Base-by-base conservation (phyloP, 2,888 invertebrate species). In the Metellina segmentata region DNA sequence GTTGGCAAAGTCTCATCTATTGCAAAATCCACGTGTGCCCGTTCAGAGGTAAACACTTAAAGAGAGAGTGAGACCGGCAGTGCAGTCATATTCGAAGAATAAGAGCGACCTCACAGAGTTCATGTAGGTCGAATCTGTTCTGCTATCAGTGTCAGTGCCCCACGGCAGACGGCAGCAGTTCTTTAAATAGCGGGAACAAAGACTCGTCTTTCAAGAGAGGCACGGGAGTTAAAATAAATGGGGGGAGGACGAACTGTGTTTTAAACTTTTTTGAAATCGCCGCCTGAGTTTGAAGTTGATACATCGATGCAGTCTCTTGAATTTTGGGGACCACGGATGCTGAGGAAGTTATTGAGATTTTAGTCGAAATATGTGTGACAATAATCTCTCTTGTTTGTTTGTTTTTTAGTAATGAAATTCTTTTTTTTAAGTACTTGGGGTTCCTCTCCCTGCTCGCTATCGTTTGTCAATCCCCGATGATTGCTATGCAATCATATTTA, bases 141-240 rank as follows among this genome's bases (percentile, higher is more conserved):
- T 19, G 49, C 52, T 87, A 87, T 79, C 78, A 82, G 81, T 82
- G 89, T 89, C 89, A 82, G 89, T 82, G 89, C 89, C 82, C 89
- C 81, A 71, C 49, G 34, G 77, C 86, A 69, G 78, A 82, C 51
- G 69, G 19, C 74, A 34, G 70, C 77, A 48, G 34, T 77, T 89
- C 89, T 81, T 75, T 82, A 83, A 89, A 89, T 82, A 89, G 72
- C 20, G 0, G 79, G 79, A 79, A 79, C 86, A 87, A 87, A 79
- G 79, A 78, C 78, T 79, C 77, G 51, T 79, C 71, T 86, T 71
- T 34, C 78, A 71, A 34, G 13, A 16, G 70, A 71, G 51, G 19
- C n/a, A 13, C 34, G 19, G 51, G 51, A 82, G 71, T 82, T 51
- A 53, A 85, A 85, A 85, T 75, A 75, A 74, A 61, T 75, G 61